Evolutionary conservation across 2,113 vertebrate genomes (phyloP).

Genomic region (Galbula dea): DNA sequence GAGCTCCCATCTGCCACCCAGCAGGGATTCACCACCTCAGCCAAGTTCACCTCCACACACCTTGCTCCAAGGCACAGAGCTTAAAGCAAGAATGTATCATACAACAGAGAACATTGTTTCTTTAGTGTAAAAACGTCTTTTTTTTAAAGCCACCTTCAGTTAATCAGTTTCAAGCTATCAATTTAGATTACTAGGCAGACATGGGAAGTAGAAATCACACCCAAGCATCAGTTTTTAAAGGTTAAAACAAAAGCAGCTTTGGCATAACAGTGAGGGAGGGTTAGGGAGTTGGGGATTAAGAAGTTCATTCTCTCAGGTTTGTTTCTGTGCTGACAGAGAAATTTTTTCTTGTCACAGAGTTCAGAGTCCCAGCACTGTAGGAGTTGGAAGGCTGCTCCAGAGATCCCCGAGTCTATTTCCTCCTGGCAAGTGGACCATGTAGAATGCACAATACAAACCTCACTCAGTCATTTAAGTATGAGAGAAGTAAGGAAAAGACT

Average conservation of each 20-base stretch:
- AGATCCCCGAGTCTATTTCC: too few relatives aligned
- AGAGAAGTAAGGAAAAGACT: too few relatives aligned
- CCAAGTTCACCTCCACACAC: not conserved
- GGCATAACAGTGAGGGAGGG: not conserved
- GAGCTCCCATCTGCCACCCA: not conserved
- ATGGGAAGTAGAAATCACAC: fast-evolving
- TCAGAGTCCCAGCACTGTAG: too few relatives aligned
- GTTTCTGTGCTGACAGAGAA: not conserved
- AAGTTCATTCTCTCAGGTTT: not conserved
- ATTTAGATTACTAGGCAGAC: not conserved
- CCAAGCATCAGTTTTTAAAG: not conserved
- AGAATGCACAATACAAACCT: too few relatives aligned
- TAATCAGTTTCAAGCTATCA: not conserved
- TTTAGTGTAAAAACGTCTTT: fast-evolving
- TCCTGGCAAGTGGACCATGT: too few relatives aligned
- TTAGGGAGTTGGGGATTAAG: not conserved
- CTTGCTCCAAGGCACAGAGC: fast-evolving
- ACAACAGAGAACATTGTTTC: not conserved
- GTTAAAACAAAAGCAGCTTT: not conserved
- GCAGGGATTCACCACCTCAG: not conserved
- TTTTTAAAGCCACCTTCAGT: not conserved
- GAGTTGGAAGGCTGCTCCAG: too few relatives aligned
- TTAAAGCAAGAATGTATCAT: fast-evolving
- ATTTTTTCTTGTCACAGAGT: not conserved
- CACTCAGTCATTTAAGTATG: too few relatives aligned